Conservation (phyloP, 2,888 invertebrate species). For the Ceramica pisi region DNA sequence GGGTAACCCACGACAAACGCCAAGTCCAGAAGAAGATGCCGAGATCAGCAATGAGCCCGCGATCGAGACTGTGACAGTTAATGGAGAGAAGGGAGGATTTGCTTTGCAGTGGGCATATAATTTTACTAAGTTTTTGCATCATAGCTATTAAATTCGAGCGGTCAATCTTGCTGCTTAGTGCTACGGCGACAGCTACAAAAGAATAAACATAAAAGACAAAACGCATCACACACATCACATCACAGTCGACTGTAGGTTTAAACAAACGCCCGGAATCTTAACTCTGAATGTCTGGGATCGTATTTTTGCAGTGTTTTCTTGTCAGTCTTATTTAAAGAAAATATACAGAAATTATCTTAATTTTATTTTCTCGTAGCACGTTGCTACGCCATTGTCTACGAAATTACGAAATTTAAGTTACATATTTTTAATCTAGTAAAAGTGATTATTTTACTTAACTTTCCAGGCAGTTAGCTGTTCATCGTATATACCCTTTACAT, state of each 20-base stretch:
- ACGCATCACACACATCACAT: too few relatives aligned
- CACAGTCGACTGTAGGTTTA: background rate
- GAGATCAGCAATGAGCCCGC: too few relatives aligned
- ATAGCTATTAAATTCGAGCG: background rate
- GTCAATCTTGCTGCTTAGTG: background rate
- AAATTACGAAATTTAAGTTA: constrained; percentile 1
- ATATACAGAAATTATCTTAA: background rate
- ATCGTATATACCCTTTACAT: background rate
- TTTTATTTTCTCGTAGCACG: constrained; percentile 23
- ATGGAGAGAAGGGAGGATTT: background rate
- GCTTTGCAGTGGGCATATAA: background rate
- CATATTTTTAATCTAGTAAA: background rate
- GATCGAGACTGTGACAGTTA: background rate
- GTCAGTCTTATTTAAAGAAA: background rate
- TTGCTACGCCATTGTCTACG: constrained; percentile 24
- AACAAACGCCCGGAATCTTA: background rate
- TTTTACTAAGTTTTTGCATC: background rate
- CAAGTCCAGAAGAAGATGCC: too few relatives aligned
- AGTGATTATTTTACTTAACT: background rate
- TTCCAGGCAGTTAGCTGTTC: background rate
- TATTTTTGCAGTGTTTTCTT: background rate
- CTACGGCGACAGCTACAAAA: background rate
- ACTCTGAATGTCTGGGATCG: too few relatives aligned
- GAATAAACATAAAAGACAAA: background rate
- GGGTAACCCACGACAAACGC: too few relatives aligned